Conservation (phyloP, 2,113 vertebrate species). For the Pseudopipra pipra region DNA sequence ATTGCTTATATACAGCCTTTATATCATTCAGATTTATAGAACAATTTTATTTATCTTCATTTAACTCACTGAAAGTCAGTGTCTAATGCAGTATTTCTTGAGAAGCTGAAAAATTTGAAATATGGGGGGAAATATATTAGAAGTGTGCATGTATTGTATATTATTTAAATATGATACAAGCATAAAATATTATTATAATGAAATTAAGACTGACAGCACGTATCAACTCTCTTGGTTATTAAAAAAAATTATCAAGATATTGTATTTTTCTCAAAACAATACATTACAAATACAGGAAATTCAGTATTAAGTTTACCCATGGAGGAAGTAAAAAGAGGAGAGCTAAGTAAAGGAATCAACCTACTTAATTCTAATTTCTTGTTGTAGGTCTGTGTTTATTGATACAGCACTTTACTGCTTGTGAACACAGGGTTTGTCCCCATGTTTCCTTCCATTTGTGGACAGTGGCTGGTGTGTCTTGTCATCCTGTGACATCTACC, state of each 20-base stretch:
- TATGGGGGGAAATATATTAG: neutral
- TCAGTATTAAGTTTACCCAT: neutral
- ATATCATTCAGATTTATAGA: neutral
- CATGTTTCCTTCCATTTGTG: neutral
- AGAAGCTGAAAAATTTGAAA: neutral
- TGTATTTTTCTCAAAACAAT: neutral
- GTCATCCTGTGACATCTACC: neutral
- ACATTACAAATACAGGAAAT: neutral
- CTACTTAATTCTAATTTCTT: neutral
- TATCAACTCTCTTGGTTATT: neutral
- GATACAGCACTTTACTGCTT: neutral
- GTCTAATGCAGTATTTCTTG: neutral
- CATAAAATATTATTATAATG: neutral
- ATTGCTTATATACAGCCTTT: neutral
- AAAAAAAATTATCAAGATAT: neutral
- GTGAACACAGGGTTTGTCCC: neutral
- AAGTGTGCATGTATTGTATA: neutral
- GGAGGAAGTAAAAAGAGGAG: neutral
- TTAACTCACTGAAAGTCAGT: neutral
- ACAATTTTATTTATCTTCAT: neutral
- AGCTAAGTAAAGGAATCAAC: neutral
- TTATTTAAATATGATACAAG: neutral
- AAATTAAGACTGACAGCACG: neutral
- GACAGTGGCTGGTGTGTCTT: neutral
- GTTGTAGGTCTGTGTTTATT: neutral